Conservation (phyloP, 1,140 invertebrate species). For the Eufriesea mexicana region DNA sequence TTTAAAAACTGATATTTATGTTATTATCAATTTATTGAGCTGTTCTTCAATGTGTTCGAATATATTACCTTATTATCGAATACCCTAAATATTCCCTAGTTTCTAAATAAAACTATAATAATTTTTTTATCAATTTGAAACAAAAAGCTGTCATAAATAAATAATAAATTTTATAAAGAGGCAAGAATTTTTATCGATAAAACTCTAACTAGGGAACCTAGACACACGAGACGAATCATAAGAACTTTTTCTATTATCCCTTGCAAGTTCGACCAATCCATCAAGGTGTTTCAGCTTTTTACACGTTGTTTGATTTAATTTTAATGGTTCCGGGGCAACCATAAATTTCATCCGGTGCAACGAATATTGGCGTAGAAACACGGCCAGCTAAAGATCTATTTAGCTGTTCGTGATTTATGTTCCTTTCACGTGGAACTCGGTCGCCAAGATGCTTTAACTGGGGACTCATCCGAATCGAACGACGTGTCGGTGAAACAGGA, state of each 20-base stretch:
- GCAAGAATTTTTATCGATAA: too few relatives aligned
- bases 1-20: too few relatives aligned
- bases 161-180: too few relatives aligned
- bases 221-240: background rate
- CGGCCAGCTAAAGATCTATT: background rate
- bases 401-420: conserved; percentile 1
- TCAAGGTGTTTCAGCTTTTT: background rate
- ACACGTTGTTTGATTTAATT: background rate
- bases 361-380: background rate
- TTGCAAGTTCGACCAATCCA: background rate
- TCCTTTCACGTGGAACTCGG: background rate
- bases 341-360: background rate
- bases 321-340: too few relatives aligned
- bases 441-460: background rate
- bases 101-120: too few relatives aligned
- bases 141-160: too few relatives aligned
- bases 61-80: too few relatives aligned
- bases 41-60: too few relatives aligned
- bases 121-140: too few relatives aligned
- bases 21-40: too few relatives aligned
- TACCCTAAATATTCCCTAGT: too few relatives aligned
- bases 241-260: background rate
- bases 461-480: background rate
- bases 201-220: background rate
- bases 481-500: conserved; percentile 10